Evolutionary conservation across 2,888 invertebrate genomes (phyloP), one percentile per base, ranked within the genome.

Genomic region (Parthenolecanium corni): DNA sequence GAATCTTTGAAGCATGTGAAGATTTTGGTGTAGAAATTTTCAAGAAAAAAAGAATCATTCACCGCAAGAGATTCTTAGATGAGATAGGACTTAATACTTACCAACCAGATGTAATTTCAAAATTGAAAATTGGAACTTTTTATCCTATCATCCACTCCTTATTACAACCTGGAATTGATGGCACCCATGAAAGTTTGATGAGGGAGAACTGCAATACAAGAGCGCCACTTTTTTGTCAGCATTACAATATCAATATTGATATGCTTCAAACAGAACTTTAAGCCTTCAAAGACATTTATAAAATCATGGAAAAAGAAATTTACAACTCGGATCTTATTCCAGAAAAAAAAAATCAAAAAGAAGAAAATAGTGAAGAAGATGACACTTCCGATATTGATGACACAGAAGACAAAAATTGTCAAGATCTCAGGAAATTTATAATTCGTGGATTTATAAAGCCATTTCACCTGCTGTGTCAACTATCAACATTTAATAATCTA

Each of bases 371-470:
- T 23, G 51, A 51, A 11, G 20, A 23, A 51, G 51, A 51, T 51
- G 51, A 14, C 4, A 51, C 4, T 23, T 21, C 4, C 11, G 51
- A 21, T 23, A 11, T 14, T 21, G 51, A 51, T 5, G 51, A 51
- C 11, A 14, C 4, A 9, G 20, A 51, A 24, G 51, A 51, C 14
- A 9, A 51, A 42, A 14, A 42, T 42, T 42, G 14, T 42, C 16
- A 42, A 9, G 44, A 42, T 42, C 44, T 42, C 44, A 42, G 4
- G 3, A 4, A 42, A 9, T 42, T 4, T 9, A 14, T 9, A 42
- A 14, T 42, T 38, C 14, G 38, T 52, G 52, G 52, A 5, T 52
- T 52, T 18, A 52, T 52, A 4, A 52, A 52, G 18, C 52, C 25
- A 25, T 25, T 52, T 14, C 36, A 25, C n/a, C 52, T 52, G 3